phyloP scores from a whole-genome alignment of 2,888 invertebrate species.

The Maniola hyperantus region DNA sequence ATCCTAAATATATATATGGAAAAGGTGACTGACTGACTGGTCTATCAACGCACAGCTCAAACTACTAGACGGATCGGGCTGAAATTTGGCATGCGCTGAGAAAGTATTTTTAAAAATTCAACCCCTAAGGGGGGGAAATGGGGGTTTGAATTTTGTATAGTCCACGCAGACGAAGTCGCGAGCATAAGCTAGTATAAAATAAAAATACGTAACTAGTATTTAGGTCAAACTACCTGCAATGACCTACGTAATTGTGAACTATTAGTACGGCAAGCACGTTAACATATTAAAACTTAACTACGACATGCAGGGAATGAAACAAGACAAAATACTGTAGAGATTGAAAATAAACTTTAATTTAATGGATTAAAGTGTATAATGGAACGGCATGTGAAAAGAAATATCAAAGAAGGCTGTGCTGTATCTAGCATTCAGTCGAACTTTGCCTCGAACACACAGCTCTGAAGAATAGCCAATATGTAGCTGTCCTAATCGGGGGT shows the following conservation, averaged over 20 bases:
- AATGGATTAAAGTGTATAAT: not conserved
- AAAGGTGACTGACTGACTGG: too few species aligned
- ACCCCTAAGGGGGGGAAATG: too few species aligned
- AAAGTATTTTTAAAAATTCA: too few species aligned
- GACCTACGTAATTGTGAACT: slow-evolving; percentile 45
- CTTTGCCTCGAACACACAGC: not conserved
- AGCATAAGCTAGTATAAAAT: too few species aligned
- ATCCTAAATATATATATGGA: too few species aligned
- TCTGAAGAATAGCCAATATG: not conserved
- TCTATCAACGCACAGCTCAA: too few species aligned
- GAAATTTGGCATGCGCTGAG: too few species aligned
- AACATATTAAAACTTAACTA: slow-evolving; percentile 46
- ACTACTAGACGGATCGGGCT: too few species aligned
- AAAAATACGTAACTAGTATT: slow-evolving; percentile 19
- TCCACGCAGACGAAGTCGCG: too few species aligned
- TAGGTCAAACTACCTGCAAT: slow-evolving; percentile 41
- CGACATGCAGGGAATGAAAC: slow-evolving; percentile 36
- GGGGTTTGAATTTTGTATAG: too few species aligned
- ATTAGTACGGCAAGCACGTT: slow-evolving; percentile 43
- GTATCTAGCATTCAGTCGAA: slow-evolving; percentile 24
- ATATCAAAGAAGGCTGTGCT: slow-evolving; percentile 17
- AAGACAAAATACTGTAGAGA: slow-evolving; percentile 5
- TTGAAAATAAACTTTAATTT: slow-evolving; percentile 1
- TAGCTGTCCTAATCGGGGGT: too few species aligned
- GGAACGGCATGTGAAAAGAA: slow-evolving; percentile 6